Conservation (phyloP, 2,888 invertebrate species). For the Agriotes lineatus region DNA sequence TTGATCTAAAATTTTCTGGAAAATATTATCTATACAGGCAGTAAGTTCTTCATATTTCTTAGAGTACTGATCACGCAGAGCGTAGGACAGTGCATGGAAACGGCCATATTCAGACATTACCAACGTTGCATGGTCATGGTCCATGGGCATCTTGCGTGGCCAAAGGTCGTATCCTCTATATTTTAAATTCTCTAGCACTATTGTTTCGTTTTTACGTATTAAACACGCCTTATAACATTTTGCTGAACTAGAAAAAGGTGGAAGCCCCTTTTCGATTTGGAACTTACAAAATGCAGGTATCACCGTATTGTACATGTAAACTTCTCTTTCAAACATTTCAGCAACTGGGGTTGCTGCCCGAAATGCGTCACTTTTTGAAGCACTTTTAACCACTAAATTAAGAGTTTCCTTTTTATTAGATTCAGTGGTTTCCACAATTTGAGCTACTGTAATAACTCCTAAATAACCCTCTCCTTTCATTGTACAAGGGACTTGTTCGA, state of each 20-base stretch:
- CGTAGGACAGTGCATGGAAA: slow-evolving; percentile 53
- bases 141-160: slow-evolving; percentile 49
- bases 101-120: slow-evolving; percentile 53
- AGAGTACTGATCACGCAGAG: slow-evolving; percentile 48
- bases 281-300: slow-evolving; percentile 47
- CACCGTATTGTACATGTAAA: slow-evolving; percentile 50
- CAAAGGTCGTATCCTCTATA: slow-evolving; percentile 47
- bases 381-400: slow-evolving; percentile 40
- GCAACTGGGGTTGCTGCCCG: slow-evolving; percentile 38
- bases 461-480: slow-evolving; percentile 52
- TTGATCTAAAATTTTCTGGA: neutral
- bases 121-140: slow-evolving; percentile 52
- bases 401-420: slow-evolving; percentile 40
- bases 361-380: slow-evolving; percentile 27
- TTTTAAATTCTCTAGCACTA: slow-evolving; percentile 54
- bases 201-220: slow-evolving; percentile 41
- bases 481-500: neutral
- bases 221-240: slow-evolving; percentile 46
- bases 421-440: slow-evolving; percentile 39
- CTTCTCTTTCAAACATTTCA: slow-evolving; percentile 48
- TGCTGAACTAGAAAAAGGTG: slow-evolving; percentile 42
- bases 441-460: slow-evolving; percentile 43
- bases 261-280: slow-evolving; percentile 43
- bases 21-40: slow-evolving; percentile 5
- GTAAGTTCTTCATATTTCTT: slow-evolving; percentile 45